Evolutionary conservation across 2,113 vertebrate species (phyloP).

Genomic region (Pseudorectes ferrugineus): DNA sequence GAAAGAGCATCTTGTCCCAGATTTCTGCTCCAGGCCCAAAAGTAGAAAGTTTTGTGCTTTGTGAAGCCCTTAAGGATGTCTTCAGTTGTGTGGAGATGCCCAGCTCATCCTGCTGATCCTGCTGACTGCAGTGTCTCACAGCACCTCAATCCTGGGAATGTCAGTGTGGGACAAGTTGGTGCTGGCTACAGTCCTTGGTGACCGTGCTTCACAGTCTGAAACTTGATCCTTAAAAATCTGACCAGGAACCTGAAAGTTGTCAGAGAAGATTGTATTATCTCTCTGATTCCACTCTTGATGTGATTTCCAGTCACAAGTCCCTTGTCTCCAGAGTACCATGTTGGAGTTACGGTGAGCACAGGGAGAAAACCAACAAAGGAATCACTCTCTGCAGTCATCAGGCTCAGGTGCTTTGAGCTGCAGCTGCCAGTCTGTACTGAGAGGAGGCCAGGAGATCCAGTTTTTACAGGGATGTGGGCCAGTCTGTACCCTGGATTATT

Average conservation of each 20-base stretch:
- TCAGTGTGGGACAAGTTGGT: rapidly evolving
- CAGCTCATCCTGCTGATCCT: background rate
- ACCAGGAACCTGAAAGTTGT: background rate
- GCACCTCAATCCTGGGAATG: background rate
- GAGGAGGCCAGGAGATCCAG: background rate
- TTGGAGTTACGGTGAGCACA: rapidly evolving
- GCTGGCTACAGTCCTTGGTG: background rate
- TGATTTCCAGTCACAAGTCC: background rate
- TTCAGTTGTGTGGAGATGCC: background rate
- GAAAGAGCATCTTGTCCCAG: background rate
- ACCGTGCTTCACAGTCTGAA: background rate
- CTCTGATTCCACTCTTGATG: background rate
- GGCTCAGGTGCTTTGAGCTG: background rate
- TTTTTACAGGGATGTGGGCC: background rate
- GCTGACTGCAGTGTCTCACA: background rate
- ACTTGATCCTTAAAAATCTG: background rate
- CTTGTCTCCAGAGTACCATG: background rate
- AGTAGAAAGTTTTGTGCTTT: background rate
- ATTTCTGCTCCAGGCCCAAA: background rate
- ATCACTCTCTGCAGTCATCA: background rate
- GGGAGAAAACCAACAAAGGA: background rate
- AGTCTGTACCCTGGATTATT: background rate
- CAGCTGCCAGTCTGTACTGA: background rate
- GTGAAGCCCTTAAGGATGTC: background rate
- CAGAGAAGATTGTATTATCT: background rate